Base-by-base conservation (phyloP, 1,140 invertebrate genomes). In the Fopius arisanus region DNA sequence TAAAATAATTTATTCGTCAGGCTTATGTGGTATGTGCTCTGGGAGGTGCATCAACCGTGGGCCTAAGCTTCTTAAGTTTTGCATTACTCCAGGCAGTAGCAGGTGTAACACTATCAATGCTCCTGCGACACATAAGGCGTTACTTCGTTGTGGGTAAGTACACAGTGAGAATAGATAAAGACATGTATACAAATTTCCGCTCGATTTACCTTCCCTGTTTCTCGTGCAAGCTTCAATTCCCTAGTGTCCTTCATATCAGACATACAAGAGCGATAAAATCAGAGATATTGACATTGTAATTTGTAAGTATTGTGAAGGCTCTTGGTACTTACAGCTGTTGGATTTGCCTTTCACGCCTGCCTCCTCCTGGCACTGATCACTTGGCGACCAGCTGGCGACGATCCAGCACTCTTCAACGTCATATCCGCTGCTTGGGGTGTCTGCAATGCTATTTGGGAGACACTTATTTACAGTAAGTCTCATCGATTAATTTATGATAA, bases 401-500 rank as follows among this genome's bases (percentile, higher is more conserved):
- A 93, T 84, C 82, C 92, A 76, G 90, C 92, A 7, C 82, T 94
- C 23, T 92, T 93, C 21, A 92, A 92, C 16, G 91, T 93, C 5
- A 92, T 93, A 71, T 91, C 92, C 1, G 92, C 92, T 0, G 91
- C 92, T 1, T 94, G 92, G 92, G 92, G 92, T n/a, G 92, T 93
- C 7, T 93, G 92, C 79, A 92, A 92, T 54, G 91, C 92, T 9
- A 90, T 93, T 31, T 94, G 92, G 92, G 92, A 94, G 78, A 91
- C 92, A 29, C 83, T 94, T 6, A 84, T 89, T 41, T 85, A 84
- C 67, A 86, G 85, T 86, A 75, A 81, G 80, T 37, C 3, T 16
- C 28, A 43, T 14, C 19, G 59, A 74, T 9, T 54, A 31, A n/a
- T 0, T 19, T 59, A 70, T 37, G 10, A 70, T n/a, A n/a, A 16